Evolutionary conservation across 2,797 vertebrate genomes (phyloP).

Genomic region (Liasis olivaceus): DNA sequence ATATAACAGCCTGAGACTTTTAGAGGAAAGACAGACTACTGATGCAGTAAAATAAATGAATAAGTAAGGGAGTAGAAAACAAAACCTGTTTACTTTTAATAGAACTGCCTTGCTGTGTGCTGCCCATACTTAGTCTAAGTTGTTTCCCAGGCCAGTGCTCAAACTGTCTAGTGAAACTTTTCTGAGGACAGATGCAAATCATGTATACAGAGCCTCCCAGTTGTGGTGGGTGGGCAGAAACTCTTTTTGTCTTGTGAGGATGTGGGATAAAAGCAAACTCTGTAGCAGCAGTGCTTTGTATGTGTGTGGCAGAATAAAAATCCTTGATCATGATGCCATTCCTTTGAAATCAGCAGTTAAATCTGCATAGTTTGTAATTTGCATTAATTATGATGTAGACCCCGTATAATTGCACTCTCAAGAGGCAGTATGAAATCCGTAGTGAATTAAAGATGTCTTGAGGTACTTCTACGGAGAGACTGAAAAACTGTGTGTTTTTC

Average conservation of each 20-base stretch:
- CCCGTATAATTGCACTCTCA: constrained; percentile 32
- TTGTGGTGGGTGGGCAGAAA: background rate
- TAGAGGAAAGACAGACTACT: background rate
- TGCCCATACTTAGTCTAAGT: background rate
- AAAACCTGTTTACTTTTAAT: background rate
- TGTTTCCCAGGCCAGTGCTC: background rate
- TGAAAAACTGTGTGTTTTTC: background rate
- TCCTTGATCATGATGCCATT: constrained; percentile 15
- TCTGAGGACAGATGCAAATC: background rate
- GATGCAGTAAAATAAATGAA: background rate
- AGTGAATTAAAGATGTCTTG: constrained; percentile 21
- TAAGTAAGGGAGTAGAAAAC: background rate
- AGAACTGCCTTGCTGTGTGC: background rate
- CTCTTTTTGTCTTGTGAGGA: background rate
- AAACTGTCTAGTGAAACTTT: background rate
- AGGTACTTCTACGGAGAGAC: constrained; percentile 2
- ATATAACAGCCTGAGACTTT: background rate
- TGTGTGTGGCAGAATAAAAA: constrained; percentile 28
- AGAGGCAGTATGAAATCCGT: background rate
- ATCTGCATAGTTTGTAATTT: constrained; percentile 30
- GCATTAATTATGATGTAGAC: constrained; percentile 38
- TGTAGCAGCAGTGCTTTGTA: constrained; percentile 1
- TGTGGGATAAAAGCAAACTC: background rate
- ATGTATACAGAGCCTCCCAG: background rate
- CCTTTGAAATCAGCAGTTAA: constrained; percentile 8